Percentiles rank a stretch among this genome's conserved stretches.
phyloP scores from a whole-genome alignment of 30 jellyfish, hydroid and myxozoan genomes.

The Turritopsis dohrnii region DNA sequence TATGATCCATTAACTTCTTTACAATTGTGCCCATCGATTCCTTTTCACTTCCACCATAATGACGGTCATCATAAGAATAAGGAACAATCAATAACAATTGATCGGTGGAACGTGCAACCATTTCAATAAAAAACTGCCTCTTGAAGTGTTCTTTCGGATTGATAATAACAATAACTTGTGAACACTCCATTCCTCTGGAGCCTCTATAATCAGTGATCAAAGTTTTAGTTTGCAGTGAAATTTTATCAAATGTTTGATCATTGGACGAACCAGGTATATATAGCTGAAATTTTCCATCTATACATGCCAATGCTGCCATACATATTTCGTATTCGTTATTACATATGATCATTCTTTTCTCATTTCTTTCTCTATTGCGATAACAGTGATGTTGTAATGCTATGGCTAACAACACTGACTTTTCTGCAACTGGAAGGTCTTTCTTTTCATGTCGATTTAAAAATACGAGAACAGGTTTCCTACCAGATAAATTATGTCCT shows the following conservation, averaged over 20 bases:
- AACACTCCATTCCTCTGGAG: neutral
- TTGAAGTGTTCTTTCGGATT: conserved; percentile 5
- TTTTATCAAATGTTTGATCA: neutral
- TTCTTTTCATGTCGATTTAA: neutral
- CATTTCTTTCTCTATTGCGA: neutral
- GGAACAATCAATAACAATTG: neutral
- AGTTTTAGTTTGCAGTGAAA: neutral
- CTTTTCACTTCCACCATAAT: neutral
- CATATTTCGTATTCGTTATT: neutral
- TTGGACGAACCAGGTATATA: neutral
- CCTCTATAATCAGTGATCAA: neutral
- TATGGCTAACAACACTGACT: neutral
- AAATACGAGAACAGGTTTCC: neutral
- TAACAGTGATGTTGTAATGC: neutral
- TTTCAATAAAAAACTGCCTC: conserved; percentile 10
- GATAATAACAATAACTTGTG: neutral
- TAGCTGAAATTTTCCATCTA: neutral
- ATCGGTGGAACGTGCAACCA: conserved; percentile 1
- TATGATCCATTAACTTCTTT: neutral
- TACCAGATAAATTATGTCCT: neutral
- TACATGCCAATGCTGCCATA: neutral
- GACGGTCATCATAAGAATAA: neutral
- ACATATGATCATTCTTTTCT: neutral
- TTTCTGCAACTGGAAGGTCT: neutral
- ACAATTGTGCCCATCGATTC: neutral